These are phyloP conservation scores for Coreius guichenoti DNA, from an alignment of 2,797 vertebrate genomes.

Conservation along the genomic window DNA sequence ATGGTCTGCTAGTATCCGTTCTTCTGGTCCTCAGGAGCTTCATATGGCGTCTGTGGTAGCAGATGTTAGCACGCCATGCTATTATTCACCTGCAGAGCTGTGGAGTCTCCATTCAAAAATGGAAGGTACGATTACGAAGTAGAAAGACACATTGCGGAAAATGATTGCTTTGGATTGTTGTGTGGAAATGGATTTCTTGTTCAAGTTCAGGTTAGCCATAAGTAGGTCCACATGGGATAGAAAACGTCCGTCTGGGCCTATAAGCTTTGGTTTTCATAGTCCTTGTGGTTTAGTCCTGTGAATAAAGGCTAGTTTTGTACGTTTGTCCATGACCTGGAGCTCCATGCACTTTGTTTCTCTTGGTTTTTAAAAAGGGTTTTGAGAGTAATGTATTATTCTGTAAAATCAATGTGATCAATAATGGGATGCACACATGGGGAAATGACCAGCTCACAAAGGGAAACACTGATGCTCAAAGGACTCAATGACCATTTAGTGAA, in stretches of 20 bases:
- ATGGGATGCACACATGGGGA: constrained; percentile 20
- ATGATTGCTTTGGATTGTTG: neutral
- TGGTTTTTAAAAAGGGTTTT: neutral
- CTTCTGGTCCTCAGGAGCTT: neutral
- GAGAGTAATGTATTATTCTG: constrained; percentile 43
- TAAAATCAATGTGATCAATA: constrained; percentile 55
- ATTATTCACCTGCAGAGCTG: constrained; percentile 6
- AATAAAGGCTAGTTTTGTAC: neutral
- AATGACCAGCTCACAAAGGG: constrained; percentile 1
- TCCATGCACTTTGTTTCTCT: neutral
- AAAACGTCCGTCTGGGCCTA: neutral
- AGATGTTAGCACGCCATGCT: constrained; percentile 29
- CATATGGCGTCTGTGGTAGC: constrained; percentile 51
- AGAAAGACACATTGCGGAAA: neutral
- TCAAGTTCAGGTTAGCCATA: neutral
- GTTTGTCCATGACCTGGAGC: neutral
- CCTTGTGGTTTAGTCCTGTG: neutral
- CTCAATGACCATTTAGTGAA: constrained; percentile 42
- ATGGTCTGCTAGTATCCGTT: constrained; percentile 13
- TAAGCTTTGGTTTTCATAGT: neutral
- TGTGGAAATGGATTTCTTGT: neutral
- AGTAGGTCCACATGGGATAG: neutral
- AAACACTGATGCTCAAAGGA: constrained; percentile 27
- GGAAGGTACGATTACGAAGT: neutral
- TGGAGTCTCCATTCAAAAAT: neutral